Evolutionary conservation across 2,888 invertebrate species (phyloP), one percentile per base, ranked within the genome.

Genomic region (Tortrix viridana): DNA sequence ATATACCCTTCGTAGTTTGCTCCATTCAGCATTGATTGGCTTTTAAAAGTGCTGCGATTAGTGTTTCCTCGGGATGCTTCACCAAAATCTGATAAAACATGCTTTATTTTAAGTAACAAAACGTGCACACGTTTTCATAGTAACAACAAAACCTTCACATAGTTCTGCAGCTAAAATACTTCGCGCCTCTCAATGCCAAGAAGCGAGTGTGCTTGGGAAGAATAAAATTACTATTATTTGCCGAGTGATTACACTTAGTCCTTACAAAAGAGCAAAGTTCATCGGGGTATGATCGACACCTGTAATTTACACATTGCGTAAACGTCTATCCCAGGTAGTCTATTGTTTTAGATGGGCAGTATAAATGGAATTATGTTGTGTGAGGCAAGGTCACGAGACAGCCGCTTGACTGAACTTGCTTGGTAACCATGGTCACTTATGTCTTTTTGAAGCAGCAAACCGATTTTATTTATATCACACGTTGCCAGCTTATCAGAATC

Each of bases 201-300:
- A 43, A 49, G 38, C 49, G 41, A 38, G 37, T 52, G 37, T 14
- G 23, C 23, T 55, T 50, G 44, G 22, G 41, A 55, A 62, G 56
- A 23, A 54, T 66, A 41, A 71, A 71, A 71, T 70, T 61, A 66
- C 68, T 64, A 68, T 69, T 69, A 71, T 71, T 73, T 68, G 60
- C 66, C 23, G 43, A 62, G 68, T 72, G 67, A 72, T 72, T 71
- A 66, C 60, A 64, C 66, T 60, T 50, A 62, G 50, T 65, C 66
- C 68, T 73, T 66, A 71, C 65, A 75, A 57, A 68, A 69, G 73
- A 71, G 67, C 73, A 74, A 77, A 76, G 75, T 73, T 71, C 74
- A 72, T 60, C 54, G 65, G 20, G 56, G 64, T 65, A 63, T 69
- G 71, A 69, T 73, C 69, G 72, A 59, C 54, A 64, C 59, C 37